Base-by-base conservation (phyloP, 1,140 invertebrate genomes). In the Orius insidiosus region DNA sequence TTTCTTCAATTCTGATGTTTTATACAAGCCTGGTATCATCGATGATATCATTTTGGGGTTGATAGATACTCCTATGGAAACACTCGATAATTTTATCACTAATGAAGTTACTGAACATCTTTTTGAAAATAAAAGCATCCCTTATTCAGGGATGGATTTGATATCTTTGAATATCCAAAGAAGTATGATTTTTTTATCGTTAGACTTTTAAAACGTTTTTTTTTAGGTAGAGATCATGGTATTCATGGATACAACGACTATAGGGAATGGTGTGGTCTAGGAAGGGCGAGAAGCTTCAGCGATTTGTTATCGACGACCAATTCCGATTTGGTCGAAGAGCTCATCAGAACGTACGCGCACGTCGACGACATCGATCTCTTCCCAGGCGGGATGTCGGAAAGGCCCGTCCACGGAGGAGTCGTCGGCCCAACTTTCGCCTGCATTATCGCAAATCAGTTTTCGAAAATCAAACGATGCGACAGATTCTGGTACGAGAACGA, bases 351-450 rank as follows among this genome's bases (percentile, higher is more conserved):
- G 47, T 89, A 90, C 58, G 70, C 75, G 1, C 76, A 76, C 5
- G 86, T 90, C 0, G 87, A 93, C 55, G 87, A 94, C 56, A 86
- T 98, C 46, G 94, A 98, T 64, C 68, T 98, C 5, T 98, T 96
- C 72, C 87, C 92, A 5, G 94, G 74, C 30, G 74, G 70, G 2
- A 65, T 80, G 58, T 64, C 68, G 32, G 78, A 81, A 55, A 64
- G 68, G 24, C 66, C 71, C 5, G 56, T 78, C 10, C 77, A 81
- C 52, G 86, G 86, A n/a, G 92, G 86, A 5, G 61, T 95, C 0
- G 81, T 96, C 0, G 93, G 93, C 5, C 92, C 93, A 0, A 97
- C 92, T 0, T 86, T 97, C 59, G 89, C 88, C 16, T 97, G 93
- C 58, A 89, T 98, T 48, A 83, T 98, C 52, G 89, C 81, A 30